Percentiles rank a stretch among this genome's conserved stretches.
Evolutionary conservation across 2,113 vertebrate species (phyloP).

Genomic region (Ptilorrhoa leucosticta): DNA sequence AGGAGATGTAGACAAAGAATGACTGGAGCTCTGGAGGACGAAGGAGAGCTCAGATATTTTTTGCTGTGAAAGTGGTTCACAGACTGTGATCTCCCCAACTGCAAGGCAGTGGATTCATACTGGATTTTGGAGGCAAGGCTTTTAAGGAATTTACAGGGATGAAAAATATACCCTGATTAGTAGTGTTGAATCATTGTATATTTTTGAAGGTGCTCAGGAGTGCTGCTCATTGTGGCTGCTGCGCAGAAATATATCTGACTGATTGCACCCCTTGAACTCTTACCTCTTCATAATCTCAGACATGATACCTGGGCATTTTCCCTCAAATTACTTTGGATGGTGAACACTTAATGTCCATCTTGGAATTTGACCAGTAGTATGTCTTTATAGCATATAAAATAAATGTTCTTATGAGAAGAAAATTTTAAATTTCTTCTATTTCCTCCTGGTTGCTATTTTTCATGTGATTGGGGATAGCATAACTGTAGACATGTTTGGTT

Average conservation of each 20-base stretch:
- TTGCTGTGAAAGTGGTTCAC: not conserved
- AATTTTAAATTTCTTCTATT: not conserved
- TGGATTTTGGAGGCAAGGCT: not conserved
- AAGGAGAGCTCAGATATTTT: not conserved
- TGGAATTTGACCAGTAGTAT: not conserved
- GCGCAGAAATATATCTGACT: not conserved
- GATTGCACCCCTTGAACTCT: not conserved
- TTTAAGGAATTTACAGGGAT: not conserved
- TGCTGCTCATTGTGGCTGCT: not conserved
- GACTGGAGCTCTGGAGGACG: not conserved
- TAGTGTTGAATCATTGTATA: not conserved
- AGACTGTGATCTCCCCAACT: not conserved
- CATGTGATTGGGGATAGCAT: rapidly evolving
- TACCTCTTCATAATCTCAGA: not conserved
- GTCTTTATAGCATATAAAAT: not conserved
- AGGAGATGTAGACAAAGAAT: not conserved
- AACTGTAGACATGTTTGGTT: not conserved
- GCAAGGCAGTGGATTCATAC: not conserved
- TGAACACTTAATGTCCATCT: not conserved
- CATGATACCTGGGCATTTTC: not conserved
- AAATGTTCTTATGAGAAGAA: not conserved
- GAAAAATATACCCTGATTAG: not conserved
- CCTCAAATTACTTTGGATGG: not conserved
- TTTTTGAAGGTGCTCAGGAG: not conserved
- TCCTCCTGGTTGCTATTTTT: not conserved